Evolutionary conservation across 1,140 invertebrate species (phyloP), one percentile per base, ranked within the genome.

Genomic region (Nasonia vitripennis): DNA sequence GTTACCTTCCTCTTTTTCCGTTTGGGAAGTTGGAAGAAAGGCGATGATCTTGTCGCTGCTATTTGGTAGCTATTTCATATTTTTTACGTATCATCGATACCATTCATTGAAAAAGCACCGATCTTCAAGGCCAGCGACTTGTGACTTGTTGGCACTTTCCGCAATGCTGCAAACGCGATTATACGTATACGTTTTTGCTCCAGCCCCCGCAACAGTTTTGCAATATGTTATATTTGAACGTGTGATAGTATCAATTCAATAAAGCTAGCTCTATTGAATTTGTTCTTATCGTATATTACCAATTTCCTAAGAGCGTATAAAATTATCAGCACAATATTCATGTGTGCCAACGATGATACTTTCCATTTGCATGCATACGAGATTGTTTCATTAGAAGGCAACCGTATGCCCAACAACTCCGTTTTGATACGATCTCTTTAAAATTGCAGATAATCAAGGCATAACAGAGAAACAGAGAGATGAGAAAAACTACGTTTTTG

Each of bases 241-340:
- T n/a, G 17, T 62, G 55, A 62, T 62, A 62, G 6, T 20, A 7
- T 62, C n/a, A 62, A 62, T 62, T 89, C 81, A 90, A 89, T 90
- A 87, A 78, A 82, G 55, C 48, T 86, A 82, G 23, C 10, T 86
- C 78, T 86, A 71, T 75, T 82, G 31, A 78, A 82, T 81, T 67
- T 70, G 5, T 74, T 83, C 48, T 83, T 74, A 71, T 86, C 27
- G 31, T 84, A 78, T 74, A 85, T 87, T 82, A 86, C 85, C 75
- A 77, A 86, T 83, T 83, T 83, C 45, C 83, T 88, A 81, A 85
- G 71, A 87, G 89, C 87, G 87, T 91, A 90, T 88, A 91, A 90
- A 91, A 91, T 88, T 89, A 88, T 90, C 87, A 90, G 89, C 88
- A 90, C 88, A 88, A 88, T 87, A 88, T 90, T 88, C 87, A 83